Evolutionary conservation across 1,140 invertebrate species (phyloP).

Genomic region (Asbolus verrucosus): DNA sequence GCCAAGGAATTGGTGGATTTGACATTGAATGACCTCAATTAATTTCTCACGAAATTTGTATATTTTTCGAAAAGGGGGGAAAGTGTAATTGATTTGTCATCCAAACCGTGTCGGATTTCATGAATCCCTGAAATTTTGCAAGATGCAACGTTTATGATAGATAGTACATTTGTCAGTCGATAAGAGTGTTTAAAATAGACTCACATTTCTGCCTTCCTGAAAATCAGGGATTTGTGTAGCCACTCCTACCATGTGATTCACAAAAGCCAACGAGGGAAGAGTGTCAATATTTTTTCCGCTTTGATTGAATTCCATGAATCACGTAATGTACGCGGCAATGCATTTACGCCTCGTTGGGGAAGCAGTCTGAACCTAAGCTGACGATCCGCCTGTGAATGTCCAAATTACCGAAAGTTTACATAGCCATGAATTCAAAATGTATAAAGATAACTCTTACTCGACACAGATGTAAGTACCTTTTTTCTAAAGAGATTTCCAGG

Average conservation of each 20-base stretch:
- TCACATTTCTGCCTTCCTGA: conserved; percentile 18
- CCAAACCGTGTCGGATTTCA: too few species aligned
- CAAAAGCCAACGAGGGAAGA: conserved; percentile 21
- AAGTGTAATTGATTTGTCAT: too few species aligned
- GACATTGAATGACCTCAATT: too few species aligned
- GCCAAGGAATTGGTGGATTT: too few species aligned
- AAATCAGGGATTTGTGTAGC: conserved; percentile 6
- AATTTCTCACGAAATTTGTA: too few species aligned
- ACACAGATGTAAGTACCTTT: conserved; percentile 7
- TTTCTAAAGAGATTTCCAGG: too few species aligned
- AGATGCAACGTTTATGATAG: too few species aligned
- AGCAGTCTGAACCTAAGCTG: conserved; percentile 1
- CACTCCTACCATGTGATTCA: conserved; percentile 20
- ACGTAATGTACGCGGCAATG: conserved; percentile 28
- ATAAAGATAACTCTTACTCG: conserved; percentile 8
- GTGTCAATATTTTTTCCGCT: conserved; percentile 31
- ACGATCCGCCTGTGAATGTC: conserved; percentile 20
- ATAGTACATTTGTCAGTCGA: background rate
- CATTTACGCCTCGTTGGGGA: conserved; percentile 27
- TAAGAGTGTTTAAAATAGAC: too few species aligned
- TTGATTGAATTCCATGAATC: conserved; percentile 34
- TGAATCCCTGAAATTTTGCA: too few species aligned
- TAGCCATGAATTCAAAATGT: conserved; percentile 30
- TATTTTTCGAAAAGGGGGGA: too few species aligned
- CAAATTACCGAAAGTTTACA: conserved; percentile 30